A percentile compares a stretch with the other conserved stretches of the same genome.
Conservation (phyloP, 2,888 invertebrate genomes). For the Itoplectis maculator region DNA sequence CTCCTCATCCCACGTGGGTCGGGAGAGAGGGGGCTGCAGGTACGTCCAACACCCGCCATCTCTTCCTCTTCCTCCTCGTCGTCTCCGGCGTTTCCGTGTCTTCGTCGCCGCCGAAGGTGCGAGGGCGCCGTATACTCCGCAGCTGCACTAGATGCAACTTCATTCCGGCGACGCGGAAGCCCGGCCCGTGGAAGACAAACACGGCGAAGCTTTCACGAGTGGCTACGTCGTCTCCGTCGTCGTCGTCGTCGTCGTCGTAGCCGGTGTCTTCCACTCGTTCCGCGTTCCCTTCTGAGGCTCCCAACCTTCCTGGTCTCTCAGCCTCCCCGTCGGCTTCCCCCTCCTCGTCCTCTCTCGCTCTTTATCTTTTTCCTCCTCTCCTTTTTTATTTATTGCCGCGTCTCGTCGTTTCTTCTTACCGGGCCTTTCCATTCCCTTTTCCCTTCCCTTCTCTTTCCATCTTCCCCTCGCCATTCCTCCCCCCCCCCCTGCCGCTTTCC, state of each 20-base stretch:
- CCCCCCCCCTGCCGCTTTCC: too few relatives aligned
- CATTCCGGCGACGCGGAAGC: constrained; percentile 42
- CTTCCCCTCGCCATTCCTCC: too few relatives aligned
- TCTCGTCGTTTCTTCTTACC: constrained; percentile 28
- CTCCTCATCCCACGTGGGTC: not conserved
- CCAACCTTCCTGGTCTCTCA: constrained; percentile 18
- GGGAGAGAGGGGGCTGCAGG: too few relatives aligned
- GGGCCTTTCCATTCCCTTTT: constrained; percentile 9
- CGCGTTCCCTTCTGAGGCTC: constrained; percentile 12
- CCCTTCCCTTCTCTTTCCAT: not conserved
- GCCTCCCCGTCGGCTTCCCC: not conserved
- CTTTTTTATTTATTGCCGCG: constrained; percentile 47
- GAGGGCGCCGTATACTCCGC: not conserved
- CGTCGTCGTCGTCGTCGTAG: constrained; percentile 59
- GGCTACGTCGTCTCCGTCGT: constrained; percentile 68
- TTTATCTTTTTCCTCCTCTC: constrained; percentile 25
- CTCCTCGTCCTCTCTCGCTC: not conserved
- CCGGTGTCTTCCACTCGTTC: constrained; percentile 52
- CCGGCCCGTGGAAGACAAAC: constrained; percentile 73
- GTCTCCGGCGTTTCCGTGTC: constrained; percentile 30
- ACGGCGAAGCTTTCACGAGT: constrained; percentile 75
- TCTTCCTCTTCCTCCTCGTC: not conserved
- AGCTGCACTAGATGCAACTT: constrained; percentile 45
- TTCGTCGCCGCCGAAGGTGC: not conserved
- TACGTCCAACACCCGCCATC: constrained; percentile 30